Evolutionary conservation across 2,797 vertebrate genomes (phyloP), one percentile per base, ranked within the genome.

Genomic region (Oreortyx pictus): DNA sequence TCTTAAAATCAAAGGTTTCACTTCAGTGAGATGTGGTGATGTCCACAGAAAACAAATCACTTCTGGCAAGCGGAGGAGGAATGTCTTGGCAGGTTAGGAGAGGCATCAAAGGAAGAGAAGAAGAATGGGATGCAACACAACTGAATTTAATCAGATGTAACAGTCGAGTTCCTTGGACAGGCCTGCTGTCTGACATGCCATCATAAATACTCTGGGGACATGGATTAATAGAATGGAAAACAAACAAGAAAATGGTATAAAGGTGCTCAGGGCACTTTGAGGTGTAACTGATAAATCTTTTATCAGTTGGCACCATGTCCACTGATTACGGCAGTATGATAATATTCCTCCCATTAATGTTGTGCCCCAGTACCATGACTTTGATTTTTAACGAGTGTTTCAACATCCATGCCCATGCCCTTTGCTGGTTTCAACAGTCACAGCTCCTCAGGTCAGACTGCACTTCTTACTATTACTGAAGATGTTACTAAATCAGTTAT

Each of bases 131-230:
- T 94, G 90, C 92, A 97, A 94, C 75, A 96, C 95, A 95, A 96
- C 86, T 97, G 97, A 79, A 93, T 97, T 97, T 96, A 97, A 97
- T 97, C 94, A 97, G 68, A 92, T 20, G 0, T 73, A 94, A 92
- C 81, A 97, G 88, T 93, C 85, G 95, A 90, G 93, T 74, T 87
- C 83, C 89, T 95, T 94, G 95, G 96, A 86, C 77, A 92, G 90
- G 64, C 56, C 88, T 91, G 80, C 88, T 76, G 73, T 82, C 73
- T 79, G 74, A 44, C 81, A 81, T 14, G 44, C 75, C 93, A 93
- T 16, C 46, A 54, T 25, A 88, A 91, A 76, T 0, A 2, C 64
- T 76, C 82, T 92, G 54, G 91, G 73, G 80, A 95, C 49, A 65
- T 88, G 79, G 76, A 91, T 91, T 84, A 94, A 91, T 92, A 95